phyloP scores from a whole-genome alignment of 2,113 vertebrate genomes.

The Cacatua alba region DNA sequence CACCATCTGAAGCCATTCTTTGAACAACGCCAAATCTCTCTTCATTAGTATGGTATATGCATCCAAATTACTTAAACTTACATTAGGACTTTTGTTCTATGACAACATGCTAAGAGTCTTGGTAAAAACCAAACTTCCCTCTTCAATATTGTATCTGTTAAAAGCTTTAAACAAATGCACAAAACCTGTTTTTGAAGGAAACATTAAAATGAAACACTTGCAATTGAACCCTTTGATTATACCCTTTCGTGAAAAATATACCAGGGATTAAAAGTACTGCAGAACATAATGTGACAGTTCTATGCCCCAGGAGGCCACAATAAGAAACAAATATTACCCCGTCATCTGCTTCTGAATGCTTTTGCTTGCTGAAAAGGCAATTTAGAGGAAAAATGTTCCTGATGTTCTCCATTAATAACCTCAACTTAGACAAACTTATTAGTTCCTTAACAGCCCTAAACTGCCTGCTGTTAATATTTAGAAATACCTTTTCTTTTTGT shows the following conservation, averaged over 20 bases:
- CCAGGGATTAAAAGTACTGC: neutral
- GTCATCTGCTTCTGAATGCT: neutral
- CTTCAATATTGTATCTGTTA: neutral
- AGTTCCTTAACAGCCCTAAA: neutral
- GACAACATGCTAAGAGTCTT: neutral
- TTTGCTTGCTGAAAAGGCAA: neutral
- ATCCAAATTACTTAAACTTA: neutral
- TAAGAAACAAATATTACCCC: neutral
- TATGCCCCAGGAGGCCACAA: neutral
- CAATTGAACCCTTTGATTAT: neutral
- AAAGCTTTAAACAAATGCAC: neutral
- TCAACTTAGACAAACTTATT: neutral
- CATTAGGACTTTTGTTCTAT: neutral
- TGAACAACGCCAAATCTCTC: neutral
- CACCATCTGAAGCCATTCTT: accelerated
- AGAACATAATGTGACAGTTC: neutral
- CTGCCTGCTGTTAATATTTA: neutral
- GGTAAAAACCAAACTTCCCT: neutral
- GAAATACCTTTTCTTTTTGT: neutral
- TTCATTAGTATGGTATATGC: neutral
- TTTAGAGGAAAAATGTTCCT: neutral
- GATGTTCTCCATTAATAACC: neutral
- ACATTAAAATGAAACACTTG: neutral
- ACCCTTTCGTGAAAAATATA: neutral
- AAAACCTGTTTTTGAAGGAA: neutral